Evolutionary conservation across 2,797 vertebrate genomes (phyloP).

Genomic region (Oreonectes daqikongensis): DNA sequence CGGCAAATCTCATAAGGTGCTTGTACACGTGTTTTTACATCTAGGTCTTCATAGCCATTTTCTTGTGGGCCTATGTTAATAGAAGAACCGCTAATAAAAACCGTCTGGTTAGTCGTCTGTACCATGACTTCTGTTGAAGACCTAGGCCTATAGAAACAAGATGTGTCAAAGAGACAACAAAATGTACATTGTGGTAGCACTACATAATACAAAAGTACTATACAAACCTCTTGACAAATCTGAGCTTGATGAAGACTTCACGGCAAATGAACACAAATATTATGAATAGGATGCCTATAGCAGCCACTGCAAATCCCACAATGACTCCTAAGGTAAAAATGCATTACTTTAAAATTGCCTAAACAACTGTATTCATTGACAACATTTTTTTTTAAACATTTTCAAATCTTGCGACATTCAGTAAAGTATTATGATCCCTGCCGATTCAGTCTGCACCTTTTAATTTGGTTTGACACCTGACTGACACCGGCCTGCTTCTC

Average conservation of each 20-base stretch:
- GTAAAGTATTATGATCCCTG: neutral
- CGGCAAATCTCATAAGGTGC: neutral
- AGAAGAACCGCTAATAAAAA: neutral
- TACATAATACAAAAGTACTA: too few relatives aligned
- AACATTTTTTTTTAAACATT: too few relatives aligned
- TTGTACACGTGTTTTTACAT: neutral
- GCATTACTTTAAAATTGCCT: neutral
- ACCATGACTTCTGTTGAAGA: neutral
- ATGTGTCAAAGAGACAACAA: neutral
- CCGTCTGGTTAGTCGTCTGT: neutral
- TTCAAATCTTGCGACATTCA: neutral
- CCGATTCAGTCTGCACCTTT: slow-evolving; percentile 33
- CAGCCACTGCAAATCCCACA: neutral
- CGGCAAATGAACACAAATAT: neutral
- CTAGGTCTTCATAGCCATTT: neutral
- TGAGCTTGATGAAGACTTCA: neutral
- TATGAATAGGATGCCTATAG: neutral
- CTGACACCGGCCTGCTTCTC: slow-evolving; percentile 28
- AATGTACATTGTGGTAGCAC: too few relatives aligned
- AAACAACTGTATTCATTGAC: neutral
- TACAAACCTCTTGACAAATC: neutral
- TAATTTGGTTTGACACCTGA: slow-evolving; percentile 43
- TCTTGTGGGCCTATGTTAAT: neutral
- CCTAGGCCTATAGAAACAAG: neutral
- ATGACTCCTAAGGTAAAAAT: neutral